Percentiles rank a stretch among this genome's conserved stretches.
These are phyloP conservation scores for Drosophila pseudotalamancana DNA, from an alignment of 2,888 invertebrate species.

Conservation along the genomic window DNA sequence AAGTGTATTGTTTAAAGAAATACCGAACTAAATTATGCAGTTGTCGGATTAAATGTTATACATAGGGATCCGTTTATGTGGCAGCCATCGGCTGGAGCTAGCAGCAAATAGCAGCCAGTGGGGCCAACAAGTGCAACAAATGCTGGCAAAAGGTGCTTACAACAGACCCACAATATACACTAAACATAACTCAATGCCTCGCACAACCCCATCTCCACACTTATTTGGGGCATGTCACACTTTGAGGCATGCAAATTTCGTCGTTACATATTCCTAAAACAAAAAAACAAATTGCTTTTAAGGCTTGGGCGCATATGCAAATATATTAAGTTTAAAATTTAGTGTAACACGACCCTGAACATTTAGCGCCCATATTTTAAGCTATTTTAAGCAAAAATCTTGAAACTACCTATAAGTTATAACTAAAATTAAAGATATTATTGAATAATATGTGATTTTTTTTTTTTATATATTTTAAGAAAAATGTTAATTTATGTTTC, in stretches of 20 bases:
- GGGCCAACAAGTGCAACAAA: conserved; percentile 20
- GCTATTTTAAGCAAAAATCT: too few relatives aligned
- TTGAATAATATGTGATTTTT: neutral
- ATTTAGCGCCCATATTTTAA: conserved; percentile 7
- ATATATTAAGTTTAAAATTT: conserved; percentile 54
- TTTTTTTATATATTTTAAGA: neutral
- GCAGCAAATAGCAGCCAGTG: conserved; percentile 15
- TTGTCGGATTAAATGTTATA: neutral
- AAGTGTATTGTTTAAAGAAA: conserved; percentile 26
- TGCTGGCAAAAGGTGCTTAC: conserved; percentile 49
- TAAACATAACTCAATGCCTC: conserved; percentile 19
- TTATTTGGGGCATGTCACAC: conserved; percentile 16
- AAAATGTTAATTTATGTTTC: too few relatives aligned
- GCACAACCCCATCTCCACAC: neutral
- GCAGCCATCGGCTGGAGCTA: conserved; percentile 26
- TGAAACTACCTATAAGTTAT: too few relatives aligned
- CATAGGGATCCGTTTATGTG: conserved; percentile 13
- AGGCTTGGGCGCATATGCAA: conserved; percentile 38
- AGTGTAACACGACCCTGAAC: conserved; percentile 23
- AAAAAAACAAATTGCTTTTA: conserved; percentile 4
- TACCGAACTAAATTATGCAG: conserved; percentile 4
- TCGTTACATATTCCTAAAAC: conserved; percentile 15
- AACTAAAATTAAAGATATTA: too few relatives aligned
- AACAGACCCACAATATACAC: conserved; percentile 41
- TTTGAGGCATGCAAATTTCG: conserved; percentile 49